Conservation (phyloP, 2,113 vertebrate genomes). For the Pterocles burchelli region DNA sequence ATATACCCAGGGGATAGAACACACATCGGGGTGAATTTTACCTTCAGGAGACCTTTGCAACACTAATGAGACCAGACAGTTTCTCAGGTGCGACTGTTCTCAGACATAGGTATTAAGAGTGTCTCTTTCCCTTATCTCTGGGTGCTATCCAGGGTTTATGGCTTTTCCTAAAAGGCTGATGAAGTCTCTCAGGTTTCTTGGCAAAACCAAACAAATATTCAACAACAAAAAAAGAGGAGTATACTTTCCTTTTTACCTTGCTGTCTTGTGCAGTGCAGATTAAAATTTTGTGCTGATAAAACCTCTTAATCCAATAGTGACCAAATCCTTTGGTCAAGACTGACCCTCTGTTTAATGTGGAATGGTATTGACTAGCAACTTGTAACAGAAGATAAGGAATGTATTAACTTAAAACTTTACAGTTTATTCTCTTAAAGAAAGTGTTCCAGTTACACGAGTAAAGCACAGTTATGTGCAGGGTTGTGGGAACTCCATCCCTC, state of each 20-base stretch:
- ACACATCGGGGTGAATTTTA: neutral
- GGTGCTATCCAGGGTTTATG: neutral
- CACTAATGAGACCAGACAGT: neutral
- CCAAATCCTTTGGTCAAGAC: neutral
- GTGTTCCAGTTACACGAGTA: neutral
- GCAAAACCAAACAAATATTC: neutral
- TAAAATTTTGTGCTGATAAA: neutral
- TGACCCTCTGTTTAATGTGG: neutral
- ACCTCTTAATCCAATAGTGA: neutral
- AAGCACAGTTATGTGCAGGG: accelerated
- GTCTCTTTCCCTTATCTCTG: neutral
- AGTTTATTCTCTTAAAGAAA: neutral
- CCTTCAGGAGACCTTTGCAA: neutral
- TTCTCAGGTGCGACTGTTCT: neutral
- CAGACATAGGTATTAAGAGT: neutral
- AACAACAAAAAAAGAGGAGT: neutral
- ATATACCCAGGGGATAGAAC: neutral
- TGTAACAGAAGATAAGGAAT: neutral
- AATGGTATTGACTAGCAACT: neutral
- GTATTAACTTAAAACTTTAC: neutral
- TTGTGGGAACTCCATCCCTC: neutral
- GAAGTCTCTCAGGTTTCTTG: neutral
- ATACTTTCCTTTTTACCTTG: neutral
- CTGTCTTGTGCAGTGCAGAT: neutral
- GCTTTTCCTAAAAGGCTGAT: neutral